A percentile compares a stretch with the other conserved stretches of the same genome.
Evolutionary conservation across 2,113 vertebrate species (phyloP).

Genomic region (Engraulis encrasicolus): DNA sequence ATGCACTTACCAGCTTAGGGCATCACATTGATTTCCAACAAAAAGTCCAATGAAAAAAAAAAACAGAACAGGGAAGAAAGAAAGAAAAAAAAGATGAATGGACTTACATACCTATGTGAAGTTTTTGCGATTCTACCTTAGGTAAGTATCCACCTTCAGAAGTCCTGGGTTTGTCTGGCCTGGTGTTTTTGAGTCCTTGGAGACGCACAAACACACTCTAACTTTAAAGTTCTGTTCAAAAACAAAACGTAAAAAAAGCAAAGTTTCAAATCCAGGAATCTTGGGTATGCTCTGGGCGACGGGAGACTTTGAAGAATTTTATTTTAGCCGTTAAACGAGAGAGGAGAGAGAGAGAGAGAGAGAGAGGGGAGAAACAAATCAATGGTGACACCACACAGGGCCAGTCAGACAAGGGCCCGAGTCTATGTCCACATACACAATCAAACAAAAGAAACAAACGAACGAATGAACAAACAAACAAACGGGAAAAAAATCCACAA

Average conservation of each 20-base stretch:
- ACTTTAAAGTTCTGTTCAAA: constrained; percentile 82
- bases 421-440: constrained; percentile 39
- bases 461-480: constrained; percentile 15
- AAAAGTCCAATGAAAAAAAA: constrained; percentile 63
- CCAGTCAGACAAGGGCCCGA: constrained; percentile 32
- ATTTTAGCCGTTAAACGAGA: constrained; percentile 79
- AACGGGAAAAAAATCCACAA: constrained; percentile 30
- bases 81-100: constrained; percentile 46
- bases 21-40: constrained; percentile 67
- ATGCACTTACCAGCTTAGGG: constrained; percentile 66
- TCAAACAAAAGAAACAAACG: constrained; percentile 15
- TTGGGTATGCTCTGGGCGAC: constrained; percentile 87
- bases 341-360: too few species aligned
- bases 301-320: constrained; percentile 86
- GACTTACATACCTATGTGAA: constrained; percentile 73
- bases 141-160: constrained; percentile 86
- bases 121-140: constrained; percentile 75
- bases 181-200: constrained; percentile 79
- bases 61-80: too few species aligned
- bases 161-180: constrained; percentile 80
- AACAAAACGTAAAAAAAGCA: too few species aligned
- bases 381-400: constrained; percentile 74
- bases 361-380: constrained; percentile 87
- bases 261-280: constrained; percentile 86
- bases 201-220: constrained; percentile 77